phyloP scores from a whole-genome alignment of 2,113 vertebrate genomes.

The Riparia riparia region DNA sequence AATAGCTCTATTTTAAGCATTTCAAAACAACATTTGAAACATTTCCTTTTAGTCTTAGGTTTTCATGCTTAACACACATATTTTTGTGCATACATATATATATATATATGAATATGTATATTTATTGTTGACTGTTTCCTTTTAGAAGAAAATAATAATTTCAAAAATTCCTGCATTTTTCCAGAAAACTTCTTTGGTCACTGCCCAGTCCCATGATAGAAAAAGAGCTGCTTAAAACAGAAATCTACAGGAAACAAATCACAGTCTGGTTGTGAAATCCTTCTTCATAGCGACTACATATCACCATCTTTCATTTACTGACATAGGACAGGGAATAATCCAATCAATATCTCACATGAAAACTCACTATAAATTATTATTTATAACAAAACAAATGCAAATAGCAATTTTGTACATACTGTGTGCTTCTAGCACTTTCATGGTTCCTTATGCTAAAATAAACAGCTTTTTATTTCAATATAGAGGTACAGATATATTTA shows the following conservation, averaged over 20 bases:
- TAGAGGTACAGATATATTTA: neutral
- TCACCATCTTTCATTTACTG: neutral
- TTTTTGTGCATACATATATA: neutral
- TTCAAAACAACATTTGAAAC: neutral
- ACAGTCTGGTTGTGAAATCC: neutral
- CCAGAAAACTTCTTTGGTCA: neutral
- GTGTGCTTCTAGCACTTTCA: neutral
- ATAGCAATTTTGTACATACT: neutral
- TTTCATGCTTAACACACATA: neutral
- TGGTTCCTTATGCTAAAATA: neutral
- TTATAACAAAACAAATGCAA: neutral
- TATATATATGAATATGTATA: fast-evolving
- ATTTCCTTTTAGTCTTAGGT: neutral
- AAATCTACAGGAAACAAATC: neutral
- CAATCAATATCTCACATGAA: neutral
- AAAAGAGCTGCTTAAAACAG: neutral
- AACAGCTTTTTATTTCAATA: neutral
- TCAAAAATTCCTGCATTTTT: neutral
- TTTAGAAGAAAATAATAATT: neutral
- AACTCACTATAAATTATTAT: neutral
- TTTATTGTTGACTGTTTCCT: neutral
- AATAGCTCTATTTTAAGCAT: neutral
- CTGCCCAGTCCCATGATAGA: neutral
- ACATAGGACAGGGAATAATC: neutral
- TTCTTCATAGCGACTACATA: neutral